Base-by-base conservation (phyloP, 2,888 invertebrate genomes). In the Halictus ligatus region DNA sequence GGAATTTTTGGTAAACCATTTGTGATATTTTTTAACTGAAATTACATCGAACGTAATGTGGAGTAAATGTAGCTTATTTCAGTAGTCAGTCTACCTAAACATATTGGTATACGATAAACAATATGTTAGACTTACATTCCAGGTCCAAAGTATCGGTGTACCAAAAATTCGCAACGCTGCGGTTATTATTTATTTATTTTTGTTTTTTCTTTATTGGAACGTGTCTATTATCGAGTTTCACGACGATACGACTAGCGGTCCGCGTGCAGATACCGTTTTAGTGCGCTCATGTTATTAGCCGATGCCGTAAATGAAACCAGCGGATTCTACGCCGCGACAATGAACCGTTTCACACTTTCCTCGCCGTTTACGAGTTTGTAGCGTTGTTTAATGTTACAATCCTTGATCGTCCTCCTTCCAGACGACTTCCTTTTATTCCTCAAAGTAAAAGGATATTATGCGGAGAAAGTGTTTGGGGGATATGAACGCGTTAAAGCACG, bases 261-360 rank as follows among this genome's bases (percentile, higher is more conserved):
- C n/a, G n/a, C 1, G 54, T 7, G 0, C 54, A 54, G 54, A n/a
- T n/a, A 54, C n/a, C 54, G 54, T 54, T 54, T 54, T 54, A 54
- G 54, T n/a, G n/a, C 3, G 54, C n/a, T 54, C 54, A n/a, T 10
- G 54, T 54, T 54, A 54, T 54, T 54, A 54, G 54, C 54, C 10
- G 54, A 54, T n/a, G 54, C 54, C 54, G 21, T 54, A 54, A 54
- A 21, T 8, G n/a, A n/a, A n/a, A 54, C n/a, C 10, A 54, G 7
- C n/a, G 10, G n/a, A 54, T 54, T n/a, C 54, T 54, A 54, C n/a
- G n/a, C 54, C 10, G 10, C 54, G 21, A 50, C 54, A 54, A 54
- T 54, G n/a, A 54, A 54, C 54, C n/a, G 54, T 54, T 54, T 54
- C 54, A 54, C 54, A 54, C 54, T 54, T 54, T n/a, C 54, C 54